A percentile compares a stretch with the other conserved stretches of the same genome.
phyloP scores from a whole-genome alignment of 2,113 vertebrate genomes.

The Progne subis region DNA sequence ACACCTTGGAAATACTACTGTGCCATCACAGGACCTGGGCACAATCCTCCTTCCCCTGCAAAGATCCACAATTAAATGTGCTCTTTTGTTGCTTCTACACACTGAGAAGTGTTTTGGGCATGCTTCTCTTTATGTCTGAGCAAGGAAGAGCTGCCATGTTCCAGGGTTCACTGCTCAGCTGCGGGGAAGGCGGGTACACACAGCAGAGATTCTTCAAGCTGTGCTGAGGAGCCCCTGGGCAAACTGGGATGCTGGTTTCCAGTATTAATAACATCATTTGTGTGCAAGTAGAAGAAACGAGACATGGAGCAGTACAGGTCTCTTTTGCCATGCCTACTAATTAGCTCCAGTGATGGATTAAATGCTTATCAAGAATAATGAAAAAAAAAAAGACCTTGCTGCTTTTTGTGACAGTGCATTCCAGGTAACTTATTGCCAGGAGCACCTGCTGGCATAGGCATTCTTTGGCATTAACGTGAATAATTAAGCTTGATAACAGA shows the following conservation, averaged over 20 bases:
- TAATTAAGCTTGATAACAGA: slow-evolving; percentile 34
- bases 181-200: rapidly evolving
- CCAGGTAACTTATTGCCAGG: not conserved
- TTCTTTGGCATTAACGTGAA: not conserved
- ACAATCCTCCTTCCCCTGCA: not conserved
- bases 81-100: not conserved
- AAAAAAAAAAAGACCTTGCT: not conserved
- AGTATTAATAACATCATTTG: not conserved
- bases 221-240: not conserved
- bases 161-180: not conserved
- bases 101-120: not conserved
- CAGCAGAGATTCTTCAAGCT: not conserved
- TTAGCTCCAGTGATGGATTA: not conserved
- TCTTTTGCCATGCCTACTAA: slow-evolving; percentile 12
- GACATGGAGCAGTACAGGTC: not conserved
- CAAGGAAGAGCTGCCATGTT: not conserved
- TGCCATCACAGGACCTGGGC: not conserved
- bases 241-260: not conserved
- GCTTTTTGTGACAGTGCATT: not conserved
- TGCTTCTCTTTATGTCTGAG: not conserved
- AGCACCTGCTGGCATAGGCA: not conserved
- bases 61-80: not conserved
- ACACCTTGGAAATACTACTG: not conserved
- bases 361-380: not conserved
- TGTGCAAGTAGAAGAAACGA: not conserved